These are phyloP conservation scores for Notoglanidium macrostoma DNA, from an alignment of 2,797 vertebrate genomes.

Conservation along the genomic window DNA sequence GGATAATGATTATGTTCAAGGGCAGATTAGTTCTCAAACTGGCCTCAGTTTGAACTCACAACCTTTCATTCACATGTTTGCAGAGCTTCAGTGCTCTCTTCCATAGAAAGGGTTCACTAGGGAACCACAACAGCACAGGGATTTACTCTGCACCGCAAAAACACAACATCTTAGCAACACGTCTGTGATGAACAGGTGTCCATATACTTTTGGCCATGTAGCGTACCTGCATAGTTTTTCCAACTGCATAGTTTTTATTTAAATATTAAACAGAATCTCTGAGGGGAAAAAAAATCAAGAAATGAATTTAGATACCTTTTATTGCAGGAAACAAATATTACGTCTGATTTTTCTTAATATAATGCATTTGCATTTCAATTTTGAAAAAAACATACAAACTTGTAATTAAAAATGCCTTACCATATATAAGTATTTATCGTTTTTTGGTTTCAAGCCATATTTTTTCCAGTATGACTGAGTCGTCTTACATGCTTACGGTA, in stretches of 20 bases:
- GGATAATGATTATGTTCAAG: conserved; percentile 5
- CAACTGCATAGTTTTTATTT: neutral
- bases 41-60: neutral
- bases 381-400: too few species aligned
- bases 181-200: neutral
- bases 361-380: too few species aligned
- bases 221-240: neutral
- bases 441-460: too few species aligned
- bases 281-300: too few species aligned
- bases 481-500: too few species aligned
- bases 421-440: too few species aligned
- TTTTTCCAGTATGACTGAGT: too few species aligned
- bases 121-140: neutral
- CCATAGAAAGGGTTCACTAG: neutral
- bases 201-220: neutral
- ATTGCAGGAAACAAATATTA: too few species aligned
- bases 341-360: too few species aligned
- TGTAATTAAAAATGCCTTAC: too few species aligned
- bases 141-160: neutral
- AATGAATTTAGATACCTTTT: too few species aligned
- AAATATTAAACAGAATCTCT: neutral
- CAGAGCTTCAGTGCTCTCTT: neutral
- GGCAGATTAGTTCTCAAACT: neutral
- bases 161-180: neutral
- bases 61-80: neutral